Evolutionary conservation across 1,140 invertebrate genomes (phyloP).

Genomic region (Bombus huntii): DNA sequence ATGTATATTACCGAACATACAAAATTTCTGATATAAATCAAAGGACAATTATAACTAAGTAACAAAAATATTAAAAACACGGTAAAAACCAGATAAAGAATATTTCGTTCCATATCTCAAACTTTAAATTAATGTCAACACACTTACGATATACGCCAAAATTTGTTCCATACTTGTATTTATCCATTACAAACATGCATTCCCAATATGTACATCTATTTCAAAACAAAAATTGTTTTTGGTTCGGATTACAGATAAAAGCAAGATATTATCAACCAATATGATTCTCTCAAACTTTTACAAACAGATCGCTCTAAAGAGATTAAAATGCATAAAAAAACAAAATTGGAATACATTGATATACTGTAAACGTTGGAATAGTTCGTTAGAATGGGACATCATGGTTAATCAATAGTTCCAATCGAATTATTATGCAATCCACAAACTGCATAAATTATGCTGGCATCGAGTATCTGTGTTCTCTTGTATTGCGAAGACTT

Average conservation of each 20-base stretch:
- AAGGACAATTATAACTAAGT: neutral
- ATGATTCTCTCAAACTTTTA: neutral
- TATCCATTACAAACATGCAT: no score
- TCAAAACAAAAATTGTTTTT: neutral
- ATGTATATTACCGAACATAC: neutral
- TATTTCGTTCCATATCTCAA: neutral
- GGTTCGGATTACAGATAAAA: neutral
- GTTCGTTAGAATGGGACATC: neutral
- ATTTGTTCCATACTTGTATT: neutral
- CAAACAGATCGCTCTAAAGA: neutral
- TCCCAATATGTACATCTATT: no score
- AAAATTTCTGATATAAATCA: neutral
- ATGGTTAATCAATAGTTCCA: neutral
- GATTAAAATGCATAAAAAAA: neutral
- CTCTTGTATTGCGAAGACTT: constrained; percentile 8
- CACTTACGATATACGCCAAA: neutral
- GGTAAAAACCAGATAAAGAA: neutral
- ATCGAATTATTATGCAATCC: constrained; percentile 27
- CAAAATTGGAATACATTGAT: neutral
- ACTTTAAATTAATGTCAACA: neutral
- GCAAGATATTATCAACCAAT: neutral
- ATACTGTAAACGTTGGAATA: neutral
- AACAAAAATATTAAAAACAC: neutral
- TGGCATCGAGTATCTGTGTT: neutral
- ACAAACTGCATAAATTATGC: constrained; percentile 13